Evolutionary conservation across 2,888 invertebrate genomes (phyloP).

Genomic region (Hanleya hanleyi): DNA sequence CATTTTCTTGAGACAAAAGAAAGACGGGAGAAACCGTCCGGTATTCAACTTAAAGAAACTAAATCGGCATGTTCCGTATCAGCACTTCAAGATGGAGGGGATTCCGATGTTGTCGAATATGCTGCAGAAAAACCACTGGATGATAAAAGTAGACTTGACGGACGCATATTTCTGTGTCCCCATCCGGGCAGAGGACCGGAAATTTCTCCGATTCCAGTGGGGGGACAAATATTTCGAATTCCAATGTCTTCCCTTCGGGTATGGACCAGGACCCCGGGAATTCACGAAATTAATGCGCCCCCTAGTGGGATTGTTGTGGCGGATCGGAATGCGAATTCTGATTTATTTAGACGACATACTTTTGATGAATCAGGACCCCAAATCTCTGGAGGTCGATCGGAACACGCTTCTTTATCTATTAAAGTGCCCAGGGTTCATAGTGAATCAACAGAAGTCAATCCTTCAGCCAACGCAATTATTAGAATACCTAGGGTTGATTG

Average conservation of each 20-base stretch:
- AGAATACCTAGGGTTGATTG: no score
- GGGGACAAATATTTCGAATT: conserved; percentile 11
- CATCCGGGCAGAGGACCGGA: conserved; percentile 5
- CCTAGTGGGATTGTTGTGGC: neutral
- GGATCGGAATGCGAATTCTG: conserved; percentile 5
- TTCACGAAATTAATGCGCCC: conserved; percentile 28
- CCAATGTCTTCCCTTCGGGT: conserved; percentile 20
- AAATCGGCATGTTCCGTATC: conserved; percentile 11
- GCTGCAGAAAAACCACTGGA: conserved; percentile 9
- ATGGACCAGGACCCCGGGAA: conserved; percentile 16
- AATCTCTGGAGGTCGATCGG: neutral
- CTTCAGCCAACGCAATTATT: no score
- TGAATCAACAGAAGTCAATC: conserved; percentile 17
- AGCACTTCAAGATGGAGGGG: conserved; percentile 23
- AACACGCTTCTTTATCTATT: neutral
- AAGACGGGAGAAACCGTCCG: conserved; percentile 15
- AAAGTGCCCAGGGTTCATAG: conserved; percentile 12
- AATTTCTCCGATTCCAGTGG: conserved; percentile 19
- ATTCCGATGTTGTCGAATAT: conserved; percentile 10
- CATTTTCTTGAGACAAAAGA: conserved; percentile 8
- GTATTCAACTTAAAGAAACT: conserved; percentile 21
- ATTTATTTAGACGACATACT: conserved; percentile 9
- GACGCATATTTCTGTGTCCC: conserved; percentile 30
- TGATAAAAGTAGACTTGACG: conserved; percentile 26
- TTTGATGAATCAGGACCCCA: neutral